Evolutionary conservation across 2,888 invertebrate species (phyloP).

Genomic region (Cephonodes hylas): DNA sequence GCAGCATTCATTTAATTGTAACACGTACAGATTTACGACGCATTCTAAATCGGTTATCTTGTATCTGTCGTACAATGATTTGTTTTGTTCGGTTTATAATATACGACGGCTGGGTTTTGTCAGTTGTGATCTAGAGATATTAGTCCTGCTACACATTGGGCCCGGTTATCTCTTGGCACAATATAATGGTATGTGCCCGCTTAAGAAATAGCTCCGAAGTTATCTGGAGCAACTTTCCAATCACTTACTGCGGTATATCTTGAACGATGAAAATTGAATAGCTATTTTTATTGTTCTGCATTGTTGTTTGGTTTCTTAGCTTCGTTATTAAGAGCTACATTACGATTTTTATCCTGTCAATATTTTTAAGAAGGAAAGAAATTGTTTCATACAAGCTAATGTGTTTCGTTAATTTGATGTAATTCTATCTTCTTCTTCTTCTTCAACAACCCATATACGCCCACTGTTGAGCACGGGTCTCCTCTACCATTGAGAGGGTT

Average conservation of each 20-base stretch:
- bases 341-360: too few relatives aligned
- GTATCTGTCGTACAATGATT: slow-evolving; percentile 56
- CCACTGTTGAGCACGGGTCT: too few relatives aligned
- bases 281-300: too few relatives aligned
- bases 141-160: background rate
- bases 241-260: background rate
- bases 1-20: slow-evolving; percentile 57
- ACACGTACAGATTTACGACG: slow-evolving; percentile 60
- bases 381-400: too few relatives aligned
- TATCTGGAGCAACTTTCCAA: background rate
- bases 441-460: too few relatives aligned
- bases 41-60: slow-evolving; percentile 60
- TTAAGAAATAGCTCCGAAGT: background rate
- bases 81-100: slow-evolving; percentile 57
- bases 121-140: slow-evolving; percentile 12
- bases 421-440: too few relatives aligned
- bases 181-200: background rate
- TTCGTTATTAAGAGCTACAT: too few relatives aligned
- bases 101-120: slow-evolving; percentile 23
- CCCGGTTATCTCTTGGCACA: background rate
- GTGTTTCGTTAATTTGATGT: too few relatives aligned
- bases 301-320: too few relatives aligned
- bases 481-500: too few relatives aligned
- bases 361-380: too few relatives aligned
- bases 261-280: background rate